These are phyloP conservation scores for Drosophila ercepeae DNA, from an alignment of 1,140 invertebrate species.

Conservation along the genomic window DNA sequence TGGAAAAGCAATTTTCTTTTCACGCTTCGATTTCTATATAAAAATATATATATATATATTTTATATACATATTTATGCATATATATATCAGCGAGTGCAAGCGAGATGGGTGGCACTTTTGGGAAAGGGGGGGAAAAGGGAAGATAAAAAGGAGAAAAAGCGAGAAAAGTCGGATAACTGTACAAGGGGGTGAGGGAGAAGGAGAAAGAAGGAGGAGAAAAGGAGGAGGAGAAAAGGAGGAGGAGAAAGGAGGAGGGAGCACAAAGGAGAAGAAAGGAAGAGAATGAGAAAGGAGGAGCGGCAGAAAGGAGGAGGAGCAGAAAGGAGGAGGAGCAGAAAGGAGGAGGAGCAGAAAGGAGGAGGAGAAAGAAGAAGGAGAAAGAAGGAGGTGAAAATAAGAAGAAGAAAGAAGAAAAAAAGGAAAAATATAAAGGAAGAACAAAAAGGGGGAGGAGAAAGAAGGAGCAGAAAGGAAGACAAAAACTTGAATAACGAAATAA, in stretches of 20 bases:
- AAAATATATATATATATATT: not conserved
- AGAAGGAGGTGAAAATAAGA: too few species aligned
- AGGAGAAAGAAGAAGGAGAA: too few species aligned
- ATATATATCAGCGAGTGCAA: not conserved
- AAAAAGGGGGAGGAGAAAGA: not conserved
- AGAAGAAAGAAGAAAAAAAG: too few species aligned
- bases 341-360: not conserved
- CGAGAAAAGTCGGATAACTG: not conserved
- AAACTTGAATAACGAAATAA: not conserved
- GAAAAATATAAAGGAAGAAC: too few species aligned
- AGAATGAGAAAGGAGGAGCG: too few species aligned
- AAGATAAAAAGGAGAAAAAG: not conserved
- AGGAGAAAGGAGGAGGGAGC: not conserved
- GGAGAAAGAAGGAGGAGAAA: too few species aligned
- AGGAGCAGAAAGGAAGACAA: not conserved
- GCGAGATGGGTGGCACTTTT: not conserved
- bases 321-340: too few species aligned
- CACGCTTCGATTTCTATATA: slow-evolving; percentile 50
- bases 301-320: too few species aligned
- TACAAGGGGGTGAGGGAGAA: not conserved
- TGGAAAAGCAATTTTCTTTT: slow-evolving; percentile 67
- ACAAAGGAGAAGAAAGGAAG: not conserved
- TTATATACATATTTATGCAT: not conserved
- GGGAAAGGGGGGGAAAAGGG: not conserved
- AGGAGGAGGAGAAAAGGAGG: too few species aligned